Evolutionary conservation across 2,113 vertebrate genomes (phyloP).

Genomic region (Willisornis vidua): DNA sequence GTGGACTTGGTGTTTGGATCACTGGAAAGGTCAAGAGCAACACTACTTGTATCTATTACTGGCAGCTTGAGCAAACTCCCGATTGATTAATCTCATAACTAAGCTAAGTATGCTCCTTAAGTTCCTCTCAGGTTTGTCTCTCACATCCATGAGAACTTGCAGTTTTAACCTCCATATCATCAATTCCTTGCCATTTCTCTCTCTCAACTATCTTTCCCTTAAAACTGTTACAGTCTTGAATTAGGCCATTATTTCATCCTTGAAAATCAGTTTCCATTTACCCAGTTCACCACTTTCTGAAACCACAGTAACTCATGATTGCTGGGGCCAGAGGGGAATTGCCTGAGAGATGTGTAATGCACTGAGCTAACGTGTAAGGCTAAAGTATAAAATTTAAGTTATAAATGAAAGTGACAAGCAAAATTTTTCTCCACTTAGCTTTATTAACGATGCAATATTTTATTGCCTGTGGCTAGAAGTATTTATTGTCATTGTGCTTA

Average conservation of each 20-base stretch:
- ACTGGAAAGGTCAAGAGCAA: not conserved
- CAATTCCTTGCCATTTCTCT: not conserved
- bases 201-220: not conserved
- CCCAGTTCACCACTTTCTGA: constrained; percentile 48
- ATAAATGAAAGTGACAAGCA: constrained; percentile 68
- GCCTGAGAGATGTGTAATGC: constrained; percentile 62
- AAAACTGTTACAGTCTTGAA: constrained; percentile 7
- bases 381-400: constrained; percentile 67
- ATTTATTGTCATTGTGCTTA: constrained; percentile 60
- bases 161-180: not conserved
- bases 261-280: constrained; percentile 65
- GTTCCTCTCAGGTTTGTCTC: not conserved
- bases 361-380: constrained; percentile 46
- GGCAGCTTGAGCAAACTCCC: not conserved
- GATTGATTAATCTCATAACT: not conserved
- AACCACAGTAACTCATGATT: constrained; percentile 63
- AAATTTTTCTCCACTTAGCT: constrained; percentile 66
- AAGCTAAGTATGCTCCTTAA: not conserved
- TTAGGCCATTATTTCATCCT: constrained; percentile 61
- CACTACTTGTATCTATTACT: not conserved
- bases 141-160: not conserved
- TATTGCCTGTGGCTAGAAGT: constrained; percentile 51
- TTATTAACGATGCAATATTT: constrained; percentile 64
- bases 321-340: constrained; percentile 65
- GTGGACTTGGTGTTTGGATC: not conserved